Base-by-base conservation (phyloP, 2,888 invertebrate species). In the Acleris literana region DNA sequence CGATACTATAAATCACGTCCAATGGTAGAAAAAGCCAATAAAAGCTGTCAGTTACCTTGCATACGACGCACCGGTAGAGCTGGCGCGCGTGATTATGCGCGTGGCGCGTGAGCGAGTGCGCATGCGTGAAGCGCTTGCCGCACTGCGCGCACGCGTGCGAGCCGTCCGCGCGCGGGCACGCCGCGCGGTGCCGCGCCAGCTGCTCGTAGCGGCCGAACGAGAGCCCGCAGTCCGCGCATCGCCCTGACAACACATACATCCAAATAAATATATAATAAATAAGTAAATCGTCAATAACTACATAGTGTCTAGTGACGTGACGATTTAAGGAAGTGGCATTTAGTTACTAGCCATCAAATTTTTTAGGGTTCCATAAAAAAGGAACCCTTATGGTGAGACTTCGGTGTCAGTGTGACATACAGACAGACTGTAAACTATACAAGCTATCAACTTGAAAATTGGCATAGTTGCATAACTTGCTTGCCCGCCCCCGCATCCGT, bases 21-120 rank as follows among this genome's bases (percentile, higher is more conserved):
- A 44, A 29, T 46, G 13, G 57, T 46, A 25, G 46, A 53, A 55
- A 55, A 6, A 1, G 29, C 4, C 9, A 39, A 3, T 13, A 39
- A 11, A 39, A 39, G 13, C 11, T 3, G 39, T 29, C 2, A 51
- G 68, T 17, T 33, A 79, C 88, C 88, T 92, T 92, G 77, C 93
- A 93, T 0, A 93, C 93, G 72, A 93, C 93, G 70, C 93, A 93
- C 43, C 91, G 73, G 83, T 90, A 92, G 1, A 92, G 85, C 74
- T 92, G 90, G 74, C 88, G 88, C 64, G 91, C 87, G 80, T 92
- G 92, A 80, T 93, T 92, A 78, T 90, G 90, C 80, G 89, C 81
- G 77, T 93, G 92, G 0, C 92, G 69, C 0, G 92, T 88, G 72
- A 93, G 87, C 43, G 88, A 87, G 82, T 88, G 88, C 75, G 87